Base-by-base conservation (phyloP, 1,140 invertebrate species). In the Monomorium pharaonis region DNA sequence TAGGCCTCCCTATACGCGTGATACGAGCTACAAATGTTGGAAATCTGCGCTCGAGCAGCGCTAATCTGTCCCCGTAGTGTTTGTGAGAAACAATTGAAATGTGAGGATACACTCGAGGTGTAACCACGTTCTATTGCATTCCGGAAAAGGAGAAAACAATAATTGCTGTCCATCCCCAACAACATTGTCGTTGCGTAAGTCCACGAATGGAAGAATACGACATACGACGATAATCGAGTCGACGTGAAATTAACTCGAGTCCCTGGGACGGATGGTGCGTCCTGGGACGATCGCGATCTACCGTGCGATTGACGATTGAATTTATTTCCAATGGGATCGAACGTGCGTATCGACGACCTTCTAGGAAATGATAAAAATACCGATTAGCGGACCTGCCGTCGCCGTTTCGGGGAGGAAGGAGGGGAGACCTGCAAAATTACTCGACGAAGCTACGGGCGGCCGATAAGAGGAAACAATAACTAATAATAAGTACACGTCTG, bases 391-490 rank as follows among this genome's bases (percentile, higher is more conserved):
- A n/a, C n/a, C n/a, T 42, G 37, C 51, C 47, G 3, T 49, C 2
- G 47, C 47, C 47, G 42, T 24, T 24, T 42, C 51, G 78, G 27
- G 14, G 24, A n/a, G n/a, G n/a, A n/a, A n/a, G n/a, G n/a, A n/a
- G n/a, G n/a, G n/a, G n/a, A n/a, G n/a, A 37, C 76, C 9, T 21
- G 51, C 42, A 24, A 47, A 83, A 83, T 83, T 83, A 60, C 67
- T 60, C n/a, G 67, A 24, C 37, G 51, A 72, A 74, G 51, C 67
- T 27, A 72, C 78, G 37, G 51, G 33, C 78, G 65, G 65, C 51
- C 78, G 78, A 83, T 81, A 81, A 72, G 65, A 81, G 24, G n/a
- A 18, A 83, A 74, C 78, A 74, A 74, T 83, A 74, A 74, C 78
- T 58, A 74, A 74, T 83, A 83, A 83, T 83, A 83, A 60, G 54